phyloP scores from a whole-genome alignment of 2,888 invertebrate genomes.

The Pristionchus arcanus region DNA sequence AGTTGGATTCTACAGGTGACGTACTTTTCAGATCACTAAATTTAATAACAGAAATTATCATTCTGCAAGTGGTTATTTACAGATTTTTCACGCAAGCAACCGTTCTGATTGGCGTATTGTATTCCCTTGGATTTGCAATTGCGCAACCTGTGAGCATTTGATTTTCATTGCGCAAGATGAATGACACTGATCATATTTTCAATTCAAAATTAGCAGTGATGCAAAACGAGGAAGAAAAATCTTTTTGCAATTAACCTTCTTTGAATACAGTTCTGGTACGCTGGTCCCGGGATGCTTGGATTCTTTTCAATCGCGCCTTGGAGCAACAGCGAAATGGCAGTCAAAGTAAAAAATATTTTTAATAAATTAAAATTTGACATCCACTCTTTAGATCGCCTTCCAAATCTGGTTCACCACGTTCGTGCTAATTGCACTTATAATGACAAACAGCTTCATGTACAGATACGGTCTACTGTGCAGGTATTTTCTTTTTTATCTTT shows the following conservation, averaged over 20 bases:
- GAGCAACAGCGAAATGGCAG: background rate
- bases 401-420: conserved; percentile 3
- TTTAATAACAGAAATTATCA: background rate
- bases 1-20: background rate
- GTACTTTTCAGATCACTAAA: too few species aligned
- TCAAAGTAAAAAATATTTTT: background rate
- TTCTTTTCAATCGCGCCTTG: conserved; percentile 11
- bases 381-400: background rate
- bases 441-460: background rate
- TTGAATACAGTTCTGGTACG: background rate
- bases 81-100: conserved; percentile 15
- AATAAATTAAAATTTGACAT: background rate
- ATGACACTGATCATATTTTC: too few species aligned
- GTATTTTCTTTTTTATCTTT: background rate
- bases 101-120: background rate
- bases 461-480: conserved; percentile 1
- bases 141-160: background rate
- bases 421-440: background rate
- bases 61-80: background rate
- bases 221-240: background rate
- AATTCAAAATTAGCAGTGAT: too few species aligned
- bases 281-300: background rate
- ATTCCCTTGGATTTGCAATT: background rate
- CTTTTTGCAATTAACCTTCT: background rate
- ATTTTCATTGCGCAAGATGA: too few species aligned